Base-by-base conservation (phyloP, 2,888 invertebrate species). In the Byasa hedistus region DNA sequence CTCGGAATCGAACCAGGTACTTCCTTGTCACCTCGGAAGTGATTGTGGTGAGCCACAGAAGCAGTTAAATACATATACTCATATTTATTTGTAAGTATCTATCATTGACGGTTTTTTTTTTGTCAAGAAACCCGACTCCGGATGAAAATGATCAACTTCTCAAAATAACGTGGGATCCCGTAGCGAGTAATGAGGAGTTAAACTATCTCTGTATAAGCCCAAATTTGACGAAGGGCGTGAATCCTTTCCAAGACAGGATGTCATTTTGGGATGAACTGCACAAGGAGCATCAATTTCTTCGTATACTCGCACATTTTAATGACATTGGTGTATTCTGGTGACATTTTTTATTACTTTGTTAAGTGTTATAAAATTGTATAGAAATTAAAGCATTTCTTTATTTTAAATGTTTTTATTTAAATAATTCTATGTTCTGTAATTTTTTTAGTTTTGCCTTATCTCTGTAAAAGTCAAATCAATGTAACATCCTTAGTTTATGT, bases 111-210 rank as follows among this genome's bases (percentile, higher is more conserved):
- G 10, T 48, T 48, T 19, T 48, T 57, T 39, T 24, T 39, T 19
- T 44, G 87, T 86, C 65, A 77, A 92, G 92, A 44, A 85, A 89
- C 70, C 91, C 92, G 36, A 92, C 92, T 21, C 90, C 91, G 3
- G 77, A 82, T 52, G 85, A 85, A 52, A 71, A 85, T 63, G 87
- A 90, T 68, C 82, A 84, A 15, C 70, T 86, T 32, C 75, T 92
- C 44, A 85, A 89, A 72, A 86, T 90, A 64, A 84, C 77, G 48
- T 90, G 91, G 90, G 89, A 91, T 69, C 84, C 85, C n/a, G 86
- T 90, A 5, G 83, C 84, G 68, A 83, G 76, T 68, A 75, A 79
- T 58, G 79, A 86, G 21, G 86, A 80, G 69, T 73, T 91, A 39
- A 86, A 91, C 75, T 91, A 86, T 70, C 76, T 91, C 21, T 84